These are phyloP conservation scores for Cerastis leucographa DNA, from an alignment of 2,888 invertebrate species.

Conservation along the genomic window DNA sequence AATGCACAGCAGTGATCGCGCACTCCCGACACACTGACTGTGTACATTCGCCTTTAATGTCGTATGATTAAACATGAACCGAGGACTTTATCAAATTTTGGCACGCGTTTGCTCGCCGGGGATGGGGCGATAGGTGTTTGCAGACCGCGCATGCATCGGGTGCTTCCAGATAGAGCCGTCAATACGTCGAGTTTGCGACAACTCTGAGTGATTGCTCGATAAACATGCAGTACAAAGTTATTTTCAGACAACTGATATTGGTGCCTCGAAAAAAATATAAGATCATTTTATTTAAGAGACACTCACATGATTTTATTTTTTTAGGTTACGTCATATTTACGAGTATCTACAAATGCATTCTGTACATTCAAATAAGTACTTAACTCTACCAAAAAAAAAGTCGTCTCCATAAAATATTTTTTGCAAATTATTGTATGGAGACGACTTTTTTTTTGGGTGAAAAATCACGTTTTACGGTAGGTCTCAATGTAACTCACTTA, in stretches of 20 bases:
- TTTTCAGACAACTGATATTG: constrained; percentile 65
- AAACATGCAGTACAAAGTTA: constrained; percentile 76
- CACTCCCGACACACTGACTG: constrained; percentile 69
- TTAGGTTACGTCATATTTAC: neutral
- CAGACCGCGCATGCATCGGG: constrained; percentile 84
- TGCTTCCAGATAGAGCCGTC: constrained; percentile 86
- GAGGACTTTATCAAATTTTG: constrained; percentile 89
- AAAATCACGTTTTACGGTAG: neutral
- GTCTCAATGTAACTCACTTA: neutral
- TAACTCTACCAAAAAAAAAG: too few relatives aligned
- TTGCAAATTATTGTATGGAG: neutral
- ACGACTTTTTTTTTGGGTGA: neutral
- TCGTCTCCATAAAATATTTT: too few relatives aligned
- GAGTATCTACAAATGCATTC: neutral
- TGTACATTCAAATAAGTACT: too few relatives aligned
- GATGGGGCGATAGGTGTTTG: constrained; percentile 85
- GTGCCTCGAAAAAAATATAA: constrained; percentile 30
- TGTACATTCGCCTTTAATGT: constrained; percentile 80
- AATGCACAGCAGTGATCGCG: constrained; percentile 79
- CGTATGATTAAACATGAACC: constrained; percentile 89
- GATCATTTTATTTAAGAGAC: constrained; percentile 4
- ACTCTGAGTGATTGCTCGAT: constrained; percentile 86
- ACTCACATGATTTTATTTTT: neutral
- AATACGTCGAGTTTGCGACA: constrained; percentile 82
- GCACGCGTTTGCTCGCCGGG: constrained; percentile 87